Percentiles rank a stretch among this genome's conserved stretches.
phyloP scores from a whole-genome alignment of 2,113 vertebrate genomes.

The Stercorarius parasiticus region DNA sequence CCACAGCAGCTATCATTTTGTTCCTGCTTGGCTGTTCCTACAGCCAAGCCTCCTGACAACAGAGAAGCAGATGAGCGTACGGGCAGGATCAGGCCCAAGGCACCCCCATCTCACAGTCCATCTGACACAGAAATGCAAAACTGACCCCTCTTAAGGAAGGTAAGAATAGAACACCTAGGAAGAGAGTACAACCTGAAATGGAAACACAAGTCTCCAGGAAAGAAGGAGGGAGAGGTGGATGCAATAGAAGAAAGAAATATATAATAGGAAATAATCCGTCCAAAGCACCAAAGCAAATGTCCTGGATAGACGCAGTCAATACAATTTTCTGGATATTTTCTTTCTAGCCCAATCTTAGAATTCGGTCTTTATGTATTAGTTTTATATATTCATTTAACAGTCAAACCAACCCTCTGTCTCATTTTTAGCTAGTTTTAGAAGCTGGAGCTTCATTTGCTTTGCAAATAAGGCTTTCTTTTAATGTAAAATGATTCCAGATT shows the following conservation, averaged over 20 bases:
- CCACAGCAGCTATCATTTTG: neutral
- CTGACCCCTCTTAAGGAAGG: neutral
- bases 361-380: neutral
- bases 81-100: neutral
- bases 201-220: neutral
- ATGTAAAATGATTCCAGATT: neutral
- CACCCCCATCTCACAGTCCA: neutral
- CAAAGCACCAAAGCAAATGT: neutral
- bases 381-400: neutral
- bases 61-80: neutral
- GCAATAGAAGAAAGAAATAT: neutral
- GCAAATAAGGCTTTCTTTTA: neutral
- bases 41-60: neutral
- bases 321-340: neutral
- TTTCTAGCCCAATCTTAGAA: neutral
- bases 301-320: neutral
- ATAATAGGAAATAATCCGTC: neutral
- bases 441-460: constrained; percentile 5
- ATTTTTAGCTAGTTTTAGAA: neutral
- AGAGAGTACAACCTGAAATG: neutral
- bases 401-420: neutral
- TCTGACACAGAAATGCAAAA: neutral
- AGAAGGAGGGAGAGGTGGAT: neutral
- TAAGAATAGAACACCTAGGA: neutral
- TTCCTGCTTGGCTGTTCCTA: neutral